Base-by-base conservation (phyloP, 2,888 invertebrate genomes). In the Cerastis leucographa region DNA sequence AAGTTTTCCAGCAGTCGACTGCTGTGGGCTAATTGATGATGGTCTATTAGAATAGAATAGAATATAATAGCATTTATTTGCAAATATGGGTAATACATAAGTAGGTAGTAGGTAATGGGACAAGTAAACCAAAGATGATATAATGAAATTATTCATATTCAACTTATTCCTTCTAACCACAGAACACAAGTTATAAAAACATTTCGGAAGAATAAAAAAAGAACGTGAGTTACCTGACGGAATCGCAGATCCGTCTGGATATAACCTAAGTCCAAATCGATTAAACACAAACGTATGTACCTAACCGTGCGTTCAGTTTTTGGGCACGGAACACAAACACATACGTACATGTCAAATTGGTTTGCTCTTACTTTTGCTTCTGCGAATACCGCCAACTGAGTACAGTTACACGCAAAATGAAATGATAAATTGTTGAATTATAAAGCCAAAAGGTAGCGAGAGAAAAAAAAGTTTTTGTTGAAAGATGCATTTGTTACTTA, bases 351-450 rank as follows among this genome's bases (percentile, higher is more conserved):
- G 77, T 75, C 90, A 90, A 93, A 94, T 94, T 91, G 90, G 90
- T 93, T 93, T 92, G 91, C 85, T 91, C 89, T 91, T 91, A 90
- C 93, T 92, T 94, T 90, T 91, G 90, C 91, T 95, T 94, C 94
- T 91, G 86, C 88, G 94, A 95, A 95, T 89, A 87, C 86, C 87
- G 85, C 91, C 89, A 81, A 89, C 91, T 73, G 86, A 7, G 93
- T 93, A 94, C 92, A 86, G 81, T 89, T 86, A 80, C n/a, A 56
- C 1, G 46, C 76, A 81, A 83, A 82, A 83, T n/a, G 64, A 56
- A 87, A 86, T 85, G 76, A 76, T 79, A 75, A 74, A 80, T 80
- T 51, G 71, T 68, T 42, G 29, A 51, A 74, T 68, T 71, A 22
- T 61, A 29, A 68, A 54, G 51, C 11, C 17, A n/a, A n/a, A n/a